phyloP scores from a whole-genome alignment of 2,888 invertebrate species.

The Gonocerus acuteangulatus region DNA sequence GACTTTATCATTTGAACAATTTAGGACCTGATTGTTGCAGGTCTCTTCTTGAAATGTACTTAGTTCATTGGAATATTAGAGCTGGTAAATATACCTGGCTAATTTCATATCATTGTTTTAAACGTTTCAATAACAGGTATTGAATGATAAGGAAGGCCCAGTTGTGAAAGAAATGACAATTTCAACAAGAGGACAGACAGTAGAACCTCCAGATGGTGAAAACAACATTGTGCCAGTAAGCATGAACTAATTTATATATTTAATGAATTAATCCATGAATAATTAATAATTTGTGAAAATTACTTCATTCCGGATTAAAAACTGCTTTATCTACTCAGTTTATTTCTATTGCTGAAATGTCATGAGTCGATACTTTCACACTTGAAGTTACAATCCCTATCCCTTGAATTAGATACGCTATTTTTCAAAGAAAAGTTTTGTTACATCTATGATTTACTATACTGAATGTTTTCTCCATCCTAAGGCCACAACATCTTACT shows the following conservation, averaged over 20 bases:
- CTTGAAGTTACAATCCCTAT: too few species aligned
- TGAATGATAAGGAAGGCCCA: constrained; percentile 16
- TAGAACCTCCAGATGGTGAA: constrained; percentile 50
- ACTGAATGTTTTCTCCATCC: too few species aligned
- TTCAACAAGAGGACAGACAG: constrained; percentile 55
- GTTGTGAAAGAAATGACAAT: constrained; percentile 50
- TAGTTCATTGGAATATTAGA: constrained; percentile 3
- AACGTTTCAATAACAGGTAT: neutral
- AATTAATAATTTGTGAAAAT: neutral
- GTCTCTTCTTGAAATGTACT: constrained; percentile 26
- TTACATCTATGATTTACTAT: too few species aligned
- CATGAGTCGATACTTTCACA: too few species aligned
- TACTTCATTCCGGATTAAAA: neutral
- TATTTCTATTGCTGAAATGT: too few species aligned
- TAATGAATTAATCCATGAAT: neutral
- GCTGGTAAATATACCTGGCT: neutral
- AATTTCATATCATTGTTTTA: neutral
- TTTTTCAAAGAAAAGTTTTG: too few species aligned
- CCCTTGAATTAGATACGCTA: too few species aligned
- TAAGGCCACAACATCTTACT: too few species aligned
- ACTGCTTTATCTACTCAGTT: too few species aligned
- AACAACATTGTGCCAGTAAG: constrained; percentile 38
- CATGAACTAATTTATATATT: neutral
- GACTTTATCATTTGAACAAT: too few species aligned
- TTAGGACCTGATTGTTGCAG: constrained; percentile 27